These are phyloP conservation scores for Crypturellus tataupa DNA, from an alignment of 2,797 vertebrate species.

Conservation along the genomic window DNA sequence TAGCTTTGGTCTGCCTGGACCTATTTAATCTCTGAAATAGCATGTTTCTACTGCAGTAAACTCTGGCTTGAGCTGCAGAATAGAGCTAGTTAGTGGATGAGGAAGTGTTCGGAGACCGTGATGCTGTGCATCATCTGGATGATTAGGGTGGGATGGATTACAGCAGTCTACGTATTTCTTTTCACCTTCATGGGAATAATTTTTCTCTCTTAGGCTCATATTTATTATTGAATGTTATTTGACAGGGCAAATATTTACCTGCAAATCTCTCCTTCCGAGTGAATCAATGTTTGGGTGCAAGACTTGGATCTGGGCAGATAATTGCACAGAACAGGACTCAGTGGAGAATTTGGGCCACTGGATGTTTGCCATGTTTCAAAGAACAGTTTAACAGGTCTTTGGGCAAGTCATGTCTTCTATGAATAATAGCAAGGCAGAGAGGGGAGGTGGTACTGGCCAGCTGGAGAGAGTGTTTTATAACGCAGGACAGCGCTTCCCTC, in stretches of 20 bases:
- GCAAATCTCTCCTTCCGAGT: conserved; percentile 57
- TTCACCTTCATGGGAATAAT: conserved; percentile 56
- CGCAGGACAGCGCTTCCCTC: background rate
- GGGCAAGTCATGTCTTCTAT: background rate
- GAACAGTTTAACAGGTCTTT: background rate
- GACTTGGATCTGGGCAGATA: background rate
- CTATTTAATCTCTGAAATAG: background rate
- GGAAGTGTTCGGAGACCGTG: background rate
- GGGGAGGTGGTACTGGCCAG: background rate
- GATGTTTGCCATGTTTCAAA: conserved; percentile 35
- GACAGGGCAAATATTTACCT: conserved; percentile 76
- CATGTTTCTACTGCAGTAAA: background rate
- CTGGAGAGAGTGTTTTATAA: background rate
- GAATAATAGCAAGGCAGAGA: background rate
- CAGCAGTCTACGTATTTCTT: conserved; percentile 13
- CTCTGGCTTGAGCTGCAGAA: background rate
- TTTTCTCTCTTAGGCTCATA: conserved; percentile 51
- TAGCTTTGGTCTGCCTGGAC: background rate
- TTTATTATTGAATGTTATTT: conserved; percentile 67
- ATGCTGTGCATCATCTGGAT: conserved; percentile 7
- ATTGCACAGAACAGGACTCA: conserved; percentile 41
- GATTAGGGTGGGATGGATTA: conserved; percentile 25
- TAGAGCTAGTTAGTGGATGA: background rate
- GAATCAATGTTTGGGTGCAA: conserved; percentile 48
- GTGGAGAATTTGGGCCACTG: conserved; percentile 60